Evolutionary conservation across 1,140 invertebrate species (phyloP), one percentile per base, ranked within the genome.

Genomic region (Drosophila novamexicana): DNA sequence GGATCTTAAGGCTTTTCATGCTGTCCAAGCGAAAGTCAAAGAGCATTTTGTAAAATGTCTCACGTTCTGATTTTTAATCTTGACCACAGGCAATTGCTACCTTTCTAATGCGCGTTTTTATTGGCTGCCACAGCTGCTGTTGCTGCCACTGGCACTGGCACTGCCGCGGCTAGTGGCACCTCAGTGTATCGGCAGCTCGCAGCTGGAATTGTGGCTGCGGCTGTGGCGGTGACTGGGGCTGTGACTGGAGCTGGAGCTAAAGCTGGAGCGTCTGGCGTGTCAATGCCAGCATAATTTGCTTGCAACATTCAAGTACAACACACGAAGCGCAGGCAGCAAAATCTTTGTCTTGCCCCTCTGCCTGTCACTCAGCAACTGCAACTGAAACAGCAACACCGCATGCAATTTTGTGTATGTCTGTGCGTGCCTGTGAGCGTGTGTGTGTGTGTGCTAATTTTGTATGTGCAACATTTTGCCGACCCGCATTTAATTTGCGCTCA

Each of bases 31-130:
- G 71, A 74, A 74, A 74, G 71, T 74, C 73, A 64, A 71, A 57
- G 67, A 71, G 58, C 61, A 72, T 74, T 62, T 77, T 80, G 75
- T 69, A 86, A 81, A 85, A 75, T 85, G 78, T 85, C 82, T 85
- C 82, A 85, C 82, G 82, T 86, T 85, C 82, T 86, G 78, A 84
- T 85, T 86, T 85, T 78, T 71, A 86, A 85, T 86, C 82, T 85
- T 82, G 78, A 85, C 78, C 63, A 73, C 77, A 69, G 65, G 81
- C 82, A 85, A 85, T 85, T 85, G 81, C 82, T 86, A 86, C 82
- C 82, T 85, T 85, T 85, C 82, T 85, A 85, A 85, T 85, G 82
- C 82, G 79, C 70, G 75, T 85, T 86, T 85, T 85, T 85, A 85
- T 85, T 85, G 82, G 78, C 54, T 80, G 75, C 70, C 77, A 80